A percentile compares a stretch with the other conserved stretches of the same genome.
Conservation (phyloP, 1,140 invertebrate genomes). For the Dysdera silvatica region DNA sequence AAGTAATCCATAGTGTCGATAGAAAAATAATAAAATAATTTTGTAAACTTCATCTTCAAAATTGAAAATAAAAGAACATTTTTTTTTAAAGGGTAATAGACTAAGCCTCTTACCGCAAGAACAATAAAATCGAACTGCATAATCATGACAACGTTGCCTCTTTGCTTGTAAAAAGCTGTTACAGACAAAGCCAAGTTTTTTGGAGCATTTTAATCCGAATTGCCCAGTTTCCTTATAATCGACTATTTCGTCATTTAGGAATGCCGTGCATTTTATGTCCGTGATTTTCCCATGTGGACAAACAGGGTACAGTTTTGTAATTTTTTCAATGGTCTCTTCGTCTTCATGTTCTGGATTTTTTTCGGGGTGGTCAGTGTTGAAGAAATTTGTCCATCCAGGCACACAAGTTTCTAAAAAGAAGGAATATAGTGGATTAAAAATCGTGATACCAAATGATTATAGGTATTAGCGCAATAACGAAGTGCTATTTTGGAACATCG, state of each 20-base stretch:
- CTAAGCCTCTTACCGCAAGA: conserved; percentile 21
- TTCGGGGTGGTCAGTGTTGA: conserved; percentile 39
- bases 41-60: too few species aligned
- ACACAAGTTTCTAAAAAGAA: too few species aligned
- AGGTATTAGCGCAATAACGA: too few species aligned
- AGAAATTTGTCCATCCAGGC: conserved; percentile 43
- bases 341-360: conserved; percentile 33
- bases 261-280: conserved; percentile 7
- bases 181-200: conserved; percentile 11
- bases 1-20: too few species aligned
- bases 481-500: too few species aligned
- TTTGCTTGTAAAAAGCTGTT: neutral
- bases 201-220: conserved; percentile 26
- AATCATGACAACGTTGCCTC: conserved; percentile 29
- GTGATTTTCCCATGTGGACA: neutral
- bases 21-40: too few species aligned
- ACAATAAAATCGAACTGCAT: conserved; percentile 32
- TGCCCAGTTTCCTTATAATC: neutral
- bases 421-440: too few species aligned
- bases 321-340: conserved; percentile 36
- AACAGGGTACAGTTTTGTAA: conserved; percentile 10
- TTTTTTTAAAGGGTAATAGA: neutral
- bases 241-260: neutral
- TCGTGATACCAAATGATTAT: too few species aligned
- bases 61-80: too few species aligned